These are phyloP conservation scores for Pegea sp. DNA, from an alignment of 23 tunicate genomes.

Conservation along the genomic window DNA sequence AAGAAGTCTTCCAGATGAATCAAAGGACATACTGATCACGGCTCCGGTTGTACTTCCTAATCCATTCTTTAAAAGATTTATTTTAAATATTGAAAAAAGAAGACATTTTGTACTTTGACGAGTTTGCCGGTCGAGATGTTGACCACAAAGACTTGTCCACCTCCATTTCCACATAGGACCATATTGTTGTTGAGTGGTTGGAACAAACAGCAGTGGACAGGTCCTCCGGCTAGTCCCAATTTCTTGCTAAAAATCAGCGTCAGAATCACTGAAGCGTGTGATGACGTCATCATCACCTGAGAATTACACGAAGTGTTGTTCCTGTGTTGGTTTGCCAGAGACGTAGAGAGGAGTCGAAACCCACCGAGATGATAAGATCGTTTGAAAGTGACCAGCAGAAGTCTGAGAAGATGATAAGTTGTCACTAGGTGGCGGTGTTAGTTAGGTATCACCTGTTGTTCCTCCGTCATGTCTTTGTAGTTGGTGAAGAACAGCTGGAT, in stretches of 20 bases:
- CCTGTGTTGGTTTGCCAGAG: constrained; percentile 62
- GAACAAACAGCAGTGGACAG: constrained; percentile 71
- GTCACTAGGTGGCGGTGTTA: too few species aligned
- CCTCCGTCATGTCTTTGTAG: constrained; percentile 39
- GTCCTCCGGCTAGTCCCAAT: constrained; percentile 16
- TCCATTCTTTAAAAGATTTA: not conserved
- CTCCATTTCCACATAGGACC: constrained; percentile 61
- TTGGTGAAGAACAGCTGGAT: constrained; percentile 10
- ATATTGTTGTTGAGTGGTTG: constrained; percentile 92
- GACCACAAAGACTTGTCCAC: constrained; percentile 36
- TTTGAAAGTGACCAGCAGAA: constrained; percentile 96
- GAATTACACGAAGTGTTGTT: constrained; percentile 16
- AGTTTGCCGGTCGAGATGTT: constrained; percentile 82
- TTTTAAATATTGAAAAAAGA: not conserved
- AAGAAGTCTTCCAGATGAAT: constrained; percentile 61
- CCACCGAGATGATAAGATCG: constrained; percentile 56
- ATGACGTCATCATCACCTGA: constrained; percentile 6
- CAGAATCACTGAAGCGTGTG: not conserved
- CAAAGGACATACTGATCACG: constrained; percentile 55
- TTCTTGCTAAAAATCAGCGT: constrained; percentile 4
- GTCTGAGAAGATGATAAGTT: too few species aligned
- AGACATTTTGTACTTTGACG: constrained; percentile 14
- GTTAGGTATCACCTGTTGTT: constrained; percentile 52
- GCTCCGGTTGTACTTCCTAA: too few species aligned
- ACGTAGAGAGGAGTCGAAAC: constrained; percentile 37